Base-by-base conservation (phyloP, 2,113 vertebrate genomes). In the Piaya cayana region DNA sequence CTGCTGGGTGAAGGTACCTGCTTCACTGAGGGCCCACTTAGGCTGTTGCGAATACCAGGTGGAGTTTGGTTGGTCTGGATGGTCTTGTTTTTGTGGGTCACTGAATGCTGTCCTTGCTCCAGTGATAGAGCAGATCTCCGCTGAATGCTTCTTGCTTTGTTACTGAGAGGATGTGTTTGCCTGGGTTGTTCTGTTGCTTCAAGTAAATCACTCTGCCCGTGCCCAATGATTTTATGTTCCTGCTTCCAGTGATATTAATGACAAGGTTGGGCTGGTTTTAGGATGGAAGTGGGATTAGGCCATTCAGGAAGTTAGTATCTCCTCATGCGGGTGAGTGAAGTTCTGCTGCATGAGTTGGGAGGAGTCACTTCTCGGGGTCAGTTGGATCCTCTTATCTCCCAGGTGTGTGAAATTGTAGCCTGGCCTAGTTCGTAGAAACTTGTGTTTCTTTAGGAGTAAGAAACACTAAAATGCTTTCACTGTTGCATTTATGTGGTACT, bases 41-140 rank as follows among this genome's bases (percentile, higher is more conserved):
- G 34, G 43, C 22, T 37, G 5, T 5, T 63, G 43, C 29, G 70
- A 43, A 32, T 32, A 23, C 32, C 10, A n/a, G 1, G 6, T 25
- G 42, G 9, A 9, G 1, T 32, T 92, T 37, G 6, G 13, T 36
- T 85, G 16, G 3, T 34, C 29, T 68, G n/a, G n/a, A n/a, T n/a
- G 23, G n/a, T 55, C 68, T n/a, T n/a, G n/a, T n/a, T n/a, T n/a
- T n/a, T n/a, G 12, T 68, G 72, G 36, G 18, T 67, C 22, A 12
- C 26, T 49, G 8, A 81, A 12, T 2, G 3, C 3, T 36, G 17
- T 39, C 0, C 0, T 47, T 82, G 42, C 20, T 68, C 21, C 75
- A 52, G 5, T 3, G 1, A 3, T 34, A 9, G 36, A 52, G 47
- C 36, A 64, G 52, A 37, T 30, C 34, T 92, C n/a, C 36, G n/a